These are phyloP conservation scores for Lacanobia wlatinum DNA, from an alignment of 2,888 invertebrate species.

Conservation along the genomic window DNA sequence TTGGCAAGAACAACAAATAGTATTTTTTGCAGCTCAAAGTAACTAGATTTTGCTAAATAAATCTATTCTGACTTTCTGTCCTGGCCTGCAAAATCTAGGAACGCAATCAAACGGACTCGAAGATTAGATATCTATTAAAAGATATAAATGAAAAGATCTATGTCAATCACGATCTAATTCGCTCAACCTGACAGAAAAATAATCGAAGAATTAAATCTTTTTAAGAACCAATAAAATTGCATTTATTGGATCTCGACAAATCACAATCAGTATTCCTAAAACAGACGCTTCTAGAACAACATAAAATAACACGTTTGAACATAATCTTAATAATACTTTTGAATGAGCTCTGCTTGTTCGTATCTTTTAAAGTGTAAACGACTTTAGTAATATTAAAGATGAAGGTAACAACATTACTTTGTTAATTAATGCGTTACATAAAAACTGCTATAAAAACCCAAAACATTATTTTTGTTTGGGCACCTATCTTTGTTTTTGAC, in stretches of 20 bases:
- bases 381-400: not conserved
- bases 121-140: too few relatives aligned
- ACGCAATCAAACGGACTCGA: too few relatives aligned
- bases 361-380: not conserved
- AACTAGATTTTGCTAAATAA: too few relatives aligned
- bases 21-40: too few relatives aligned
- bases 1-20: too few relatives aligned
- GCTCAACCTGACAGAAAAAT: not conserved
- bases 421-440: conserved; percentile 10
- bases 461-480: not conserved
- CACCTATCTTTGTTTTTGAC: conserved; percentile 7
- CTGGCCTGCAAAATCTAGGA: too few relatives aligned
- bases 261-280: not conserved
- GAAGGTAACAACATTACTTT: not conserved
- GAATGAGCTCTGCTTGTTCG: not conserved
- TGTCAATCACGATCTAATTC: not conserved
- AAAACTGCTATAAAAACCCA: not conserved
- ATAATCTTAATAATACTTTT: not conserved
- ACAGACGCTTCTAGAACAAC: not conserved
- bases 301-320: not conserved
- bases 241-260: not conserved
- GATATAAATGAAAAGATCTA: too few relatives aligned
- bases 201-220: not conserved
- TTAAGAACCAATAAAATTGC: not conserved
- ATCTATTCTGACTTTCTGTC: too few relatives aligned